Evolutionary conservation across 2,888 invertebrate genomes (phyloP), one percentile per base, ranked within the genome.

Genomic region (Anaspis maculata): DNA sequence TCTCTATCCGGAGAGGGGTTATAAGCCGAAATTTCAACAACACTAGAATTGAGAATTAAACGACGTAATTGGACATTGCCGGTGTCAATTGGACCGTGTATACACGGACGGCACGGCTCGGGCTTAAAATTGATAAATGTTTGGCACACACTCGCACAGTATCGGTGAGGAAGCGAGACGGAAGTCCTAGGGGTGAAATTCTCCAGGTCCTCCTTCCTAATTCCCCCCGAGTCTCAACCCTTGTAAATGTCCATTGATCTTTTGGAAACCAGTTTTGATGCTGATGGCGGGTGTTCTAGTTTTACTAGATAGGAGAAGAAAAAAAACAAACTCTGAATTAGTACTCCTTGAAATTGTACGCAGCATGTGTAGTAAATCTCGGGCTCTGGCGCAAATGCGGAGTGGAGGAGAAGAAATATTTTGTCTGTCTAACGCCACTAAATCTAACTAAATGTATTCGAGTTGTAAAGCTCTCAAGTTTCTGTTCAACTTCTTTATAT

Each of bases 11-110:
- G 38, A 36, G 48, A 37, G 48, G 50, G 49, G 51, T 40, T 44
- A 45, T 52, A 55, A 55, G 47, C 55, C 48, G 44, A 48, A 52
- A 54, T 52, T 55, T 52, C 51, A 55, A 54, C 53, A 49, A 49
- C 48, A 41, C 42, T 47, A 49, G 50, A 52, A 56, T 54, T 47
- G 49, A 47, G 48, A 52, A 51, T 54, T 52, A 54, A 56, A 53
- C 46, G 46, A 42, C 47, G 48, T 54, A 56, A 56, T 54, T 56
- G 52, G 46, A 47, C 46, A 42, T 46, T 44, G 45, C 42, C 32
- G 35, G 37, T 43, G 46, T 41, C 42, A 49, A 48, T 45, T 42
- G 42, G 40, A 39, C 37, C 26, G 33, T 34, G 36, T 23, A 29
- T 37, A 46, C 38, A n/a, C 34, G 25, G 15, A 25, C 27, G 37